Evolutionary conservation across 2,113 vertebrate species (phyloP).

Genomic region (Merops nubicus): DNA sequence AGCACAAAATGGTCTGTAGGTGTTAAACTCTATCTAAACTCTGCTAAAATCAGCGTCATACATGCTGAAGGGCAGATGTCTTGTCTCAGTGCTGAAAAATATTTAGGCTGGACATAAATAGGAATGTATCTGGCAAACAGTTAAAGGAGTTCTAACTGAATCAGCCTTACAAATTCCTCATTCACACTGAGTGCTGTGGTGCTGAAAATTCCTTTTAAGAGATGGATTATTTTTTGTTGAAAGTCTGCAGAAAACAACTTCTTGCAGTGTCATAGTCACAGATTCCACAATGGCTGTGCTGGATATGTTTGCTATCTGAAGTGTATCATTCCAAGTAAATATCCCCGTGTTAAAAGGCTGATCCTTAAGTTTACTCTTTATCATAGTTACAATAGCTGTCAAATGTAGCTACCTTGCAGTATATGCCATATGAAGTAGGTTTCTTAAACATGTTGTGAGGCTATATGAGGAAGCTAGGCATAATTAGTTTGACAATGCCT

Average conservation of each 20-base stretch:
- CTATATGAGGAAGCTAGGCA: neutral
- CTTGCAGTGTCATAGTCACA: neutral
- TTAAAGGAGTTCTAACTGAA: neutral
- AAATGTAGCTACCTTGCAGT: neutral
- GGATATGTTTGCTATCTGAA: neutral
- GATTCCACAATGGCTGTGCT: neutral
- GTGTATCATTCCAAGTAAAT: neutral
- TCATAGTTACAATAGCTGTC: neutral
- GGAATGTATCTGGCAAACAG: neutral
- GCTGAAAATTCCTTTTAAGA: neutral
- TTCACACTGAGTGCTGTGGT: neutral
- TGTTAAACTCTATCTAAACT: neutral
- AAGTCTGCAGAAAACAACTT: slow-evolving; percentile 35
- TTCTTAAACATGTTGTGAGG: neutral
- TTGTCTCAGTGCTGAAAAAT: neutral
- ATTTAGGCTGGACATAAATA: neutral
- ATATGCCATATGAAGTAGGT: neutral
- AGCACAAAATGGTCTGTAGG: neutral
- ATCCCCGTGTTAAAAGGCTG: neutral
- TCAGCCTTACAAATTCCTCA: neutral
- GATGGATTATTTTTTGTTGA: slow-evolving; percentile 2
- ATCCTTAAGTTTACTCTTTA: neutral
- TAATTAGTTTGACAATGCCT: neutral
- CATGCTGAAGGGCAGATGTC: neutral
- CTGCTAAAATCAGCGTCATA: neutral